A percentile compares a stretch with the other conserved stretches of the same genome.
Conservation (phyloP, 2,113 vertebrate genomes). For the Kobus ellipsiprymnus region DNA sequence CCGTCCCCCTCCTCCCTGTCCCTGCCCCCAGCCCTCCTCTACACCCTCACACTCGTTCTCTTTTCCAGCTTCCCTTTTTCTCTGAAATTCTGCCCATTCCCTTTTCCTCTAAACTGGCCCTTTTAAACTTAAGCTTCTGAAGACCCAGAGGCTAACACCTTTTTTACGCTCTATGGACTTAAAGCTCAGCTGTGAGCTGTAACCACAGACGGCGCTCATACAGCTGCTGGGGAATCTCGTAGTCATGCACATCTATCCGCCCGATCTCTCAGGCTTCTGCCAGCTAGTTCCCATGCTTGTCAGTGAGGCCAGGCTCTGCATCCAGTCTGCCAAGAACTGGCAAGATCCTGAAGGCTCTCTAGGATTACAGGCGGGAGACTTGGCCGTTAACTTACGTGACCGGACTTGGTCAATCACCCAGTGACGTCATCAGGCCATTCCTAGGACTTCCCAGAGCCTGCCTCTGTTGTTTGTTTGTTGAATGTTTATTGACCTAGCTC, state of each 20-base stretch:
- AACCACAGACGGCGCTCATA: not conserved
- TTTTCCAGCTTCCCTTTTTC: not conserved
- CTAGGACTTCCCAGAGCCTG: not conserved
- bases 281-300: not conserved
- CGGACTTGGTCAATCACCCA: accelerated
- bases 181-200: not conserved
- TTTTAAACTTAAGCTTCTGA: not conserved
- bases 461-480: not conserved
- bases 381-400: accelerated
- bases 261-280: not conserved
- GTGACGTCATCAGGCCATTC: not conserved
- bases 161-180: not conserved
- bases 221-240: not conserved
- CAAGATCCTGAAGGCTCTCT: not conserved
- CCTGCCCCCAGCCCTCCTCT: not conserved
- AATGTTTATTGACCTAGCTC: too few relatives aligned
- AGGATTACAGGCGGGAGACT: not conserved
- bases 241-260: not conserved
- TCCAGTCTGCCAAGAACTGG: not conserved
- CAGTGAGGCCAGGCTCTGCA: not conserved
- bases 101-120: not conserved
- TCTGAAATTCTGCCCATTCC: not conserved
- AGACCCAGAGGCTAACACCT: not conserved
- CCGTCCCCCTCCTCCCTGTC: not conserved
- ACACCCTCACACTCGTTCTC: not conserved